Evolutionary conservation across 2,113 vertebrate species (phyloP), one percentile per base, ranked within the genome.

Genomic region (Meleagris gallopavo): DNA sequence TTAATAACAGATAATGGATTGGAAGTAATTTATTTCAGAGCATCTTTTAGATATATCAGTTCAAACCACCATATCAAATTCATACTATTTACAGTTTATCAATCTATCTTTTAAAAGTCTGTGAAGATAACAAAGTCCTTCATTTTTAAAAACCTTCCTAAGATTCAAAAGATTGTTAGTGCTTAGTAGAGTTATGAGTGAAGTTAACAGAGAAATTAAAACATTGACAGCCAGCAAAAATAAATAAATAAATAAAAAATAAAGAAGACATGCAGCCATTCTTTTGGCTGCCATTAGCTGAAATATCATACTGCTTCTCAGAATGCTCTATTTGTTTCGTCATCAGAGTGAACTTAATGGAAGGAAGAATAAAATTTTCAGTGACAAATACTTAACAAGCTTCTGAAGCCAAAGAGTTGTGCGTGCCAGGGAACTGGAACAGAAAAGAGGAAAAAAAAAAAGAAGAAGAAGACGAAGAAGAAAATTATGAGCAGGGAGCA

Each of bases 61-160:
- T 86, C 79, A 73, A 91, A 71, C 36, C 72, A 46, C 84, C 89
- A 77, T 95, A 76, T 92, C 86, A 74, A 91, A 94, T 95, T 83
- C 11, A 0, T 72, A 78, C 72, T 86, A 67, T 94, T 90, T 94
- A 93, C 54, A 75, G 82, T 93, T 95, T 96, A 95, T 96, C 93
- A 88, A 52, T 64, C 69, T 71, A 93, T 91, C 89, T 96, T 96
- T 89, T 80, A 89, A 88, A 93, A 94, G 57, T 60, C 91, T 88
- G 52, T 88, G 78, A 93, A 96, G 88, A 95, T 96, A 94, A 88
- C 50, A 83, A 91, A 93, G 46, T 80, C 48, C 76, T 94, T 94
- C 66, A 48, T 93, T 76, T 84, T 82, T 79, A 86, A 95, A 91
- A 92, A 77, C 15, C 11, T 40, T 76, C 10, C 50, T 60, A 80